Base-by-base conservation (phyloP, 2,888 invertebrate species). In the Drepana falcataria region DNA sequence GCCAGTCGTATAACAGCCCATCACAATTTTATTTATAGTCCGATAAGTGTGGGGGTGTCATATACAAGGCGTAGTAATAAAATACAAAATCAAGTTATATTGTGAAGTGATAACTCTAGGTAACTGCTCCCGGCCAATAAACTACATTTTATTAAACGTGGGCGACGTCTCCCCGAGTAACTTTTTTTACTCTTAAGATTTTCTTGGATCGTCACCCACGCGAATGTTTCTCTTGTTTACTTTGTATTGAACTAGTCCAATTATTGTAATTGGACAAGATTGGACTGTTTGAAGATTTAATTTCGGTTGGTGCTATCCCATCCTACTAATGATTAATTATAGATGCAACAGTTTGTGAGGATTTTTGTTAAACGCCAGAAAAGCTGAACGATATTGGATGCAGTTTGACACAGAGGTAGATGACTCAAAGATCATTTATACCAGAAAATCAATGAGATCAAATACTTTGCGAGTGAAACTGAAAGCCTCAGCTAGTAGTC, bases 161-260 rank as follows among this genome's bases (percentile, higher is more conserved):
- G 81, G 61, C 67, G 40, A n/a, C 49, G 4, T 35, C 34, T 47
- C n/a, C 35, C 34, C 21, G 35, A 21, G 41, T 5, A 44, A 44
- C 35, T 47, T 49, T 69, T 72, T 69, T 69, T 69, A 63, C 68
- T 63, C 59, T 58, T 62, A 57, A 69, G 66, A 66, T 71, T 71
- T 53, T 65, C 59, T 62, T 58, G 57, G 51, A 63, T 52, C 59
- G 66, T 68, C 71, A 68, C 78, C 77, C 67, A 77, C 78, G 52
- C 59, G 35, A 51, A 48, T 47, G 34, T 35, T 41, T 9, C 47
- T 52, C 54, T 51, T 53, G 52, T 49, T 40, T 53, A 35, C 44
- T 33, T 44, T 44, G 44, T 44, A 44, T 41, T 48, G 35, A 48
- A 35, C 35, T 35, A 9, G 44, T 44, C 44, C 44, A 44, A 7